These are phyloP conservation scores for Micronycteris hirsuta DNA, from an alignment of 2,113 vertebrate species.

Conservation along the genomic window DNA sequence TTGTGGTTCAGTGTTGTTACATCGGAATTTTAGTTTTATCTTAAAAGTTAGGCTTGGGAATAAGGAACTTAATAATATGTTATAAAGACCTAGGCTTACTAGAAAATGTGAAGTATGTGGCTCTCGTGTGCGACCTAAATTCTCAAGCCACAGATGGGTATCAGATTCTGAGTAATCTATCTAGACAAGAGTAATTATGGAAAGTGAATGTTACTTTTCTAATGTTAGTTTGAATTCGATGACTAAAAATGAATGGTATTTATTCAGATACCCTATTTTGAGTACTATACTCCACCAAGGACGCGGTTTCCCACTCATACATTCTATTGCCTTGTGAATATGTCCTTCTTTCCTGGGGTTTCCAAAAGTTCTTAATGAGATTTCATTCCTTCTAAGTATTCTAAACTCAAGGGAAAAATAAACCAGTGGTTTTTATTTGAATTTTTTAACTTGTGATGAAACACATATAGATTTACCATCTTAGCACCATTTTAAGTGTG, in stretches of 20 bases:
- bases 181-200: slow-evolving; percentile 25
- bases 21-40: slow-evolving; percentile 21
- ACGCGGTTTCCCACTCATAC: not conserved
- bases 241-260: slow-evolving; percentile 38
- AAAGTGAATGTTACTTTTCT: slow-evolving; percentile 20
- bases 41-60: not conserved
- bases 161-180: slow-evolving; percentile 35
- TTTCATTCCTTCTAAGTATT: not conserved
- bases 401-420: not conserved
- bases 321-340: not conserved
- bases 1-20: not conserved
- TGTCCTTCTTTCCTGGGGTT: not conserved
- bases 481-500: not conserved
- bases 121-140: not conserved
- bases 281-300: not conserved
- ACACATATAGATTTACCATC: not conserved
- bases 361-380: not conserved
- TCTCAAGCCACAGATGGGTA: not conserved
- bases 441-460: not conserved
- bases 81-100: not conserved
- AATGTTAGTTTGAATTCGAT: not conserved
- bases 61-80: not conserved
- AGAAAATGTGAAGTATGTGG: slow-evolving; percentile 33
- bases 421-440: not conserved
- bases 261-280: not conserved